Evolutionary conservation across 2,113 vertebrate genomes (phyloP), one percentile per base, ranked within the genome.

Genomic region (Calyptomena viridis): DNA sequence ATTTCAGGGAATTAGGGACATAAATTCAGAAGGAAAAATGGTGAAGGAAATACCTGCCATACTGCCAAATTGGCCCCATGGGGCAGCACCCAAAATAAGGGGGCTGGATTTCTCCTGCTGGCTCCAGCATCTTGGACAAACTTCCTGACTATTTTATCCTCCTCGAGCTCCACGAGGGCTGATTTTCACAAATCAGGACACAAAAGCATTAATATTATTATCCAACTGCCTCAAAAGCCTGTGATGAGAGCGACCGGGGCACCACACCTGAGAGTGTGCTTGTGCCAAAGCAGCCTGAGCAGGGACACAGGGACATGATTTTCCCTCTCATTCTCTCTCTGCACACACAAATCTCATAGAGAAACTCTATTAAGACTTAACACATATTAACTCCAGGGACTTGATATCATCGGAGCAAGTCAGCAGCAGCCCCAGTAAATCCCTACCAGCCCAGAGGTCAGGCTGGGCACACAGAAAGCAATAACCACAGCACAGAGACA

Each of bases 261-360:
- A 40, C 46, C 44, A 4, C 1, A 4, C 6, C 4, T 4, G 14
- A 83, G 60, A 31, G 69, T 1, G 0, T 1, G 23, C 31, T 37
- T 0, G 0, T 66, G 40, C 24, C 30, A 69, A 40, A 50, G 42
- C 55, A 30, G n/a, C 30, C 2, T 0, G 0, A 30, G 55, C 3
- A 3, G 35, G 24, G 52, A 44, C 24, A 55, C 28, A 2, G 30
- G 37, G 33, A 89, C 35, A 5, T 18, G 14, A 39, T 50, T 50
- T 35, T 35, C 46, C 40, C 19, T 52, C 24, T 42, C 0, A 0
- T 14, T 44, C 23, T 59, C 66, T 20, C 73, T 37, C 71, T 24
- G 12, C 8, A 1, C 1, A 6, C 37, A 25, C 1, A 2, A 69
- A 84, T 60, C 46, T 83, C 49, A 8, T 8, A 14, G 37, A 67